Conservation (phyloP, 2,113 vertebrate genomes). For the Narcine bancroftii region DNA sequence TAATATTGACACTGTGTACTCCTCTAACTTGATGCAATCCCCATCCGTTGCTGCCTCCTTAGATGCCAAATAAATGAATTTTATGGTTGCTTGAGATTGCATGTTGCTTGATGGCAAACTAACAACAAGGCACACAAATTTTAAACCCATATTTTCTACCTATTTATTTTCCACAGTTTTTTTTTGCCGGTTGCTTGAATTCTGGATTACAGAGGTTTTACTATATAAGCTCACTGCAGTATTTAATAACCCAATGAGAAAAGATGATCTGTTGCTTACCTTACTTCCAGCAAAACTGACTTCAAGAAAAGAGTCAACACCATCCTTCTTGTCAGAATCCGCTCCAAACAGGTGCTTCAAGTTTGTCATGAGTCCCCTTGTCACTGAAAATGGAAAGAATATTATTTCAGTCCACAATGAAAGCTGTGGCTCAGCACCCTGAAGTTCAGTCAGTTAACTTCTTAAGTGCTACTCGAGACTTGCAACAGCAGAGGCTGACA, state of each 20-base stretch:
- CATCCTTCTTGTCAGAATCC: conserved; percentile 28
- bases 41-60: too few relatives aligned
- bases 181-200: too few relatives aligned
- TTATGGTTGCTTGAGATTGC: too few relatives aligned
- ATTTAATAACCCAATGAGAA: neutral
- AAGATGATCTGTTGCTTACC: conserved; percentile 43
- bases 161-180: too few relatives aligned
- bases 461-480: neutral
- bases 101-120: too few relatives aligned
- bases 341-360: neutral
- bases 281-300: conserved; percentile 51
- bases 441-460: neutral
- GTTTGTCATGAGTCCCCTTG: neutral
- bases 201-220: too few relatives aligned
- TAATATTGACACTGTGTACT: too few relatives aligned
- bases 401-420: neutral
- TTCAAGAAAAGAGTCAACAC: conserved; percentile 42
- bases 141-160: too few relatives aligned
- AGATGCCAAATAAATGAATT: too few relatives aligned
- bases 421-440: neutral
- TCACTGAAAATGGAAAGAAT: conserved; percentile 24
- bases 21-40: too few relatives aligned
- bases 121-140: too few relatives aligned
- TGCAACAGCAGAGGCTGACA: neutral
- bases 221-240: neutral